Conservation (phyloP, 2,113 vertebrate species). For the Ammodytes marinus region DNA sequence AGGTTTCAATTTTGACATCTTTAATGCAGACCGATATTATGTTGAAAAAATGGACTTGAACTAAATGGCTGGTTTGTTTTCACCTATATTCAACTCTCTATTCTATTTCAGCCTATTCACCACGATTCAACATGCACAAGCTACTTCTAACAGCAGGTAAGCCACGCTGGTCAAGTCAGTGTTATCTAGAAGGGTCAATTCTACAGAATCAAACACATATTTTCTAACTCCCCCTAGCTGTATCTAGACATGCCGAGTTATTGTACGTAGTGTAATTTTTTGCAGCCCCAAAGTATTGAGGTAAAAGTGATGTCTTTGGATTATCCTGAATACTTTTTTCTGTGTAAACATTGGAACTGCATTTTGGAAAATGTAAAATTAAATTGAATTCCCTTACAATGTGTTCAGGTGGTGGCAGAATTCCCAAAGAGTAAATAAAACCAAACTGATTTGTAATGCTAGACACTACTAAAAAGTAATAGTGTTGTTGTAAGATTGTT, state of each 20-base stretch:
- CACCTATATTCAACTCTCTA: neutral
- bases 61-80: neutral
- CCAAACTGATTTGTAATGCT: neutral
- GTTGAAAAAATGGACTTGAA: neutral
- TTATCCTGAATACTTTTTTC: neutral
- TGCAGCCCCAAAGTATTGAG: neutral
- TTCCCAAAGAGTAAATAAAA: neutral
- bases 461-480: neutral
- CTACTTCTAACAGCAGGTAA: constrained; percentile 42
- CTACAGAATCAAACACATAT: neutral
- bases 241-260: neutral
- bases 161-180: neutral
- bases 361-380: neutral
- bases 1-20: neutral
- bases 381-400: neutral
- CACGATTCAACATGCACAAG: constrained; percentile 41
- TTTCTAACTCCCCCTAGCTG: neutral
- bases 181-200: neutral
- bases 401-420: neutral
- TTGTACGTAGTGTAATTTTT: neutral
- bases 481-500: neutral
- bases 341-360: neutral
- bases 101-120: neutral
- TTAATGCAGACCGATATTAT: neutral
- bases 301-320: neutral